Conservation (phyloP, 2,888 invertebrate genomes). For the Scaptomyza cyrtandrae region DNA sequence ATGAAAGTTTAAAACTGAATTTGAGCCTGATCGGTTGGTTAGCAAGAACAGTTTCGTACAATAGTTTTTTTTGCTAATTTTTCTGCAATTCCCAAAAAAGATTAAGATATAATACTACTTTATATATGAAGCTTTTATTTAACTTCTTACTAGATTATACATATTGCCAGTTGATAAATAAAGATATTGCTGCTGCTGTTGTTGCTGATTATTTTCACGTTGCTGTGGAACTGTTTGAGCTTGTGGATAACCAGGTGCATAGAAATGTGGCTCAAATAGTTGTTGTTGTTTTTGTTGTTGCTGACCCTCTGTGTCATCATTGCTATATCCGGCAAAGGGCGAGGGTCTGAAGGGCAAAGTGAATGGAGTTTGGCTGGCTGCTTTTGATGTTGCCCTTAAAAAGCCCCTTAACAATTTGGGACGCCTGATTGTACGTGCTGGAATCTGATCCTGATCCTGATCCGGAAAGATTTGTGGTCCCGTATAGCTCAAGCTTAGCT, state of each 20-base stretch:
- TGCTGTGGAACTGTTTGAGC: constrained; percentile 4
- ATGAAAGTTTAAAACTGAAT: too few species aligned
- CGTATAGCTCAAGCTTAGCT: constrained; percentile 58
- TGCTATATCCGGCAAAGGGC: constrained; percentile 68
- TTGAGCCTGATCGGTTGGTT: too few species aligned
- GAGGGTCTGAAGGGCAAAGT: constrained; percentile 71
- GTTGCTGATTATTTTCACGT: constrained; percentile 21
- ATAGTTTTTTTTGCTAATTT: too few species aligned
- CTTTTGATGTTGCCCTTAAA: constrained; percentile 12
- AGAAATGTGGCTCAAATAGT: constrained; percentile 34
- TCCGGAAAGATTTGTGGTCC: constrained; percentile 63
- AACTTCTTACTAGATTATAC: constrained; percentile 59
- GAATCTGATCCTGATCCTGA: not conserved
- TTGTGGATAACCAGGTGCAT: constrained; percentile 47
- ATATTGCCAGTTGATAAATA: constrained; percentile 60
- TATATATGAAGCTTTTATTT: constrained; percentile 1
- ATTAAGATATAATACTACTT: too few species aligned
- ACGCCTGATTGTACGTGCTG: not conserved
- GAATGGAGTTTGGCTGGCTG: constrained; percentile 33
- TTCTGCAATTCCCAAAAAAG: too few species aligned
- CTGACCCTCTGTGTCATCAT: constrained; percentile 31
- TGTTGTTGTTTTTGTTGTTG: constrained; percentile 5
- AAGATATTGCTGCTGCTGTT: constrained; percentile 15
- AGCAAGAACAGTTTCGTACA: too few species aligned
- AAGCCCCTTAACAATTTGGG: constrained; percentile 48